Base-by-base conservation (phyloP, 2,113 vertebrate genomes). In the Caranx melampygus region DNA sequence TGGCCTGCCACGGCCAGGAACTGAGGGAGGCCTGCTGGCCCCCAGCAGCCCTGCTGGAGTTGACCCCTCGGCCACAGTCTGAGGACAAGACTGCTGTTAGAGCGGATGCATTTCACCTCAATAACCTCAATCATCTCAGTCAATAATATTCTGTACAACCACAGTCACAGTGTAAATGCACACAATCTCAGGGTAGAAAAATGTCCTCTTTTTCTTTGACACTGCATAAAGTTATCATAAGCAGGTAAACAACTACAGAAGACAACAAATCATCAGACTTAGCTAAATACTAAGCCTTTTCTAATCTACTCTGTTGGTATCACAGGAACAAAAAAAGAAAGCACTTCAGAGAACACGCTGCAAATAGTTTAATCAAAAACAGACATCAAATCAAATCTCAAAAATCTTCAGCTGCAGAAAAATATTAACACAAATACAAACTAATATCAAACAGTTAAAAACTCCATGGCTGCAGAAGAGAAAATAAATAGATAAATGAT, bases 1-100 rank as follows among this genome's bases (percentile, higher is more conserved):
- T 97, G 80, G 95, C 97, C 89, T 97, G 96, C 97, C 97, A 98
- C 0, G 95, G 96, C 96, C 97, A 97, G 40, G 96, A 91, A 0
- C 78, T 90, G 0, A 51, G 89, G 0, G 81, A 83, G 10, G 96
- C 96, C 0, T 10, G 0, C 94, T 95, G 67, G 94, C 94, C 1
- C 94, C 95, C 5, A 94, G 95, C 0, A 94, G 95, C 10, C 93
- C 92, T 0, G 94, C 62, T 51, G 86, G 55, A 6, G 93, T 92
- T 86, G 88, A 20, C 77, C 12, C 95, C 90, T 0, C 77, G 86
- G 0, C 96, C 96, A 0, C 97, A 98, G 0, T 78, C 97, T 97
- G 90, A 11, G 52, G 71, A 78, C 16, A 55, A 77, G 42, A 49
- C 4, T 31, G 52, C 2, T 62, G 13, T 83, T 54, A 70, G 42